Evolutionary conservation across 2,113 vertebrate species (phyloP).

Genomic region (Etheostoma spectabile): DNA sequence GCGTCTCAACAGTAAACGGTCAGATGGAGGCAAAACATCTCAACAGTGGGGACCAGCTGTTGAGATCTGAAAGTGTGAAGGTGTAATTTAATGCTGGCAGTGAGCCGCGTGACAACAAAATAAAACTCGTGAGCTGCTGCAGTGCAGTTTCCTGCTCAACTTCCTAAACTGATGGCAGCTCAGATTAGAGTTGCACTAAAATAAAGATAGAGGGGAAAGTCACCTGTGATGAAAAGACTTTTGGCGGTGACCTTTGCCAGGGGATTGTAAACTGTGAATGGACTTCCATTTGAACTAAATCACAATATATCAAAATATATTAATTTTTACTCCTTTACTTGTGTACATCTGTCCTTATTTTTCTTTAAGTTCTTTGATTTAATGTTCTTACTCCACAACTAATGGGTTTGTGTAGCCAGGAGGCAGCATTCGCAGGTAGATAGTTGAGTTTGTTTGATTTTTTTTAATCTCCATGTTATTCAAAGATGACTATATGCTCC

Average conservation of each 20-base stretch:
- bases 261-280: not conserved
- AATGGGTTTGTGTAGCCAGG: slow-evolving; percentile 15
- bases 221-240: not conserved
- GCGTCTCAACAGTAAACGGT: not conserved
- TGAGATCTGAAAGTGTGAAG: slow-evolving; percentile 15
- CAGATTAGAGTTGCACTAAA: not conserved
- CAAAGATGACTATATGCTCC: not conserved
- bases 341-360: not conserved
- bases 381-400: not conserved
- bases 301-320: not conserved
- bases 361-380: not conserved
- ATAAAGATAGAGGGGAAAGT: not conserved
- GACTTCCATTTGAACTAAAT: not conserved
- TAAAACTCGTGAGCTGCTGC: slow-evolving; percentile 18
- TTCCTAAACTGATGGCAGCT: not conserved
- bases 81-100: slow-evolving; percentile 23
- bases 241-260: not conserved
- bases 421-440: slow-evolving; percentile 13
- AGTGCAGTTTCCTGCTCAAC: slow-evolving; percentile 13
- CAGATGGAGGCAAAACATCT: slow-evolving; percentile 19
- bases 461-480: slow-evolving; percentile 22
- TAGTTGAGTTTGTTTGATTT: slow-evolving; percentile 14
- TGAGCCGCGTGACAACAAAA: slow-evolving; percentile 18
- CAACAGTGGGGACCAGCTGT: slow-evolving; percentile 20
- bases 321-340: not conserved